Evolutionary conservation across 2,113 vertebrate genomes (phyloP), one percentile per base, ranked within the genome.

Genomic region (Centrocercus urophasianus): DNA sequence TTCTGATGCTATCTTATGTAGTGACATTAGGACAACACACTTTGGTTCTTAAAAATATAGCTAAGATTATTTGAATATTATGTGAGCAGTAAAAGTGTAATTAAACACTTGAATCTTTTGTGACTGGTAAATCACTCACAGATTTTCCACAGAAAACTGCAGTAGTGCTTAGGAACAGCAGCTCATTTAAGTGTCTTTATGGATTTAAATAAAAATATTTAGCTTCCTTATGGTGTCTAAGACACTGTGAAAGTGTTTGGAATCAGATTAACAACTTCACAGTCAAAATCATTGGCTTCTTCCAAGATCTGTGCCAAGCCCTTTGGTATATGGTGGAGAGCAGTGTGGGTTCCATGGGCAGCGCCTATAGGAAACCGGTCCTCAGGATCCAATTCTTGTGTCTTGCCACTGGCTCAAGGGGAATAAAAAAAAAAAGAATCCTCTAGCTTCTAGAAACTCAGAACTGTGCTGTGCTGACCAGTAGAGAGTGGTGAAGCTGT

Each of bases 251-350:
- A 81, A 81, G 34, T 75, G 25, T 69, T 63, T 14, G 10, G 45
- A 88, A 74, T 20, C 32, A 71, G 14, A 38, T 56, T 18, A 90
- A 38, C 18, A 88, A 6, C 34, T 64, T 86, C 38, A 59, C 6
- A 13, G 24, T 71, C 15, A 2, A 8, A 64, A 71, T 88, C 67
- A 45, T 36, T 65, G 27, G 17, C 67, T 79, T 75, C 47, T 79
- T 85, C 64, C 10, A 36, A 63, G 61, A 28, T 50, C 40, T 86
- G 10, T 17, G 12, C 4, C 11, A 30, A 66, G 21, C 34, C 21
- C 27, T 4, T 50, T 81, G 50, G 9, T 45, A 10, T 32, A 5
- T 18, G 32, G 2, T 0, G 0, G 34, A 60, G 57, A 69, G 6
- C 36, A 56, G 24, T 67, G 5, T 13, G 43, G 42, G 42, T 50